Base-by-base conservation (phyloP, 2,888 invertebrate species). In the Trisateles emortualis region DNA sequence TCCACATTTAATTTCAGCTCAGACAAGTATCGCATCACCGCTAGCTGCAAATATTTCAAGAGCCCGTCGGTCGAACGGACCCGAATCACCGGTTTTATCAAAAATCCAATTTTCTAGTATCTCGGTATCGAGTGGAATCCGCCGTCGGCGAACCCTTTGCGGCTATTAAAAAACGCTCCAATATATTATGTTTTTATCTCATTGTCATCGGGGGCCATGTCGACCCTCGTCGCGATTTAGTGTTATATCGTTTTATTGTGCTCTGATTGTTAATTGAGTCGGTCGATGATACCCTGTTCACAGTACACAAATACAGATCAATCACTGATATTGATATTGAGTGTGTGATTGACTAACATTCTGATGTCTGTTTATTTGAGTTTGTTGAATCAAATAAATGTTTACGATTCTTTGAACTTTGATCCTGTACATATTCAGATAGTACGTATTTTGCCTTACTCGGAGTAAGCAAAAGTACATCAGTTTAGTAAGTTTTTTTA, bases 51-150 rank as follows among this genome's bases (percentile, higher is more conserved):
- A 68, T 68, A 65, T 64, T 68, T 63, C 56, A 47, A 47, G 47
- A 13, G 41, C 42, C 54, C 54, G 46, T 45, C 44, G 16, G 45
- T n/a, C 3, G 19, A 35, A 55, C 64, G 50, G 42, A 60, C 64
- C 66, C 59, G 64, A 74, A 81, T 78, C 80, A 72, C 75, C 74
- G 75, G 80, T 82, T 81, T 83, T 84, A 84, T 83, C 80, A 76
- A 78, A 81, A 79, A 81, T 75, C 83, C 81, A 82, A 82, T 84
- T 81, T 78, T 71, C 72, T 57, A 68, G 72, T 74, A 78, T 72
- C 71, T 62, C 66, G 56, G 64, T 62, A 62, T 56, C 55, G 64
- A 52, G 40, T 58, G 49, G 45, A 59, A 39, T 54, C 54, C 58
- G 61, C 54, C 48, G 10, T 17, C 11, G 22, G 52, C 64, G 40